Percentiles rank a stretch among this genome's conserved stretches.
These are phyloP conservation scores for Borostomias antarcticus DNA, from an alignment of 2,797 vertebrate genomes.

Conservation along the genomic window DNA sequence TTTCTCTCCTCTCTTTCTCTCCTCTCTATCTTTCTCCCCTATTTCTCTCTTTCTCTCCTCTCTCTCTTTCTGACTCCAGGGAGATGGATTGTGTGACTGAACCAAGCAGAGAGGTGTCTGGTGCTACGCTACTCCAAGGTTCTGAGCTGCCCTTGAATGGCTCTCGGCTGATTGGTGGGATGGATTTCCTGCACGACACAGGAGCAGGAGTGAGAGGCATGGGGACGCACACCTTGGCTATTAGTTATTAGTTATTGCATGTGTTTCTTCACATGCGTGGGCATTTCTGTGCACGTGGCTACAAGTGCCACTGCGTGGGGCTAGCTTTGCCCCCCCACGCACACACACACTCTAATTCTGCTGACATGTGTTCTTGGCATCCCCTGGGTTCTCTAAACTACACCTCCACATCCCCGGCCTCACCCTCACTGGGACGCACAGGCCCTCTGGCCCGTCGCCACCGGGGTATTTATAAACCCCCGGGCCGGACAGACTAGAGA, in stretches of 20 bases:
- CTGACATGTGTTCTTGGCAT: background rate
- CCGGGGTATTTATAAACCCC: conserved; percentile 48
- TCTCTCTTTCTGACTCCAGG: conserved; percentile 5
- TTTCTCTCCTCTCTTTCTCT: background rate
- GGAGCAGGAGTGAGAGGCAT: background rate
- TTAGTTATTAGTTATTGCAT: background rate
- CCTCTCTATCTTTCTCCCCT: too few species aligned
- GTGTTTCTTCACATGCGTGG: background rate
- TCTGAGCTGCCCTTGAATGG: background rate
- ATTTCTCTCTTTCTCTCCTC: too few species aligned
- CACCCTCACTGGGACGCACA: background rate
- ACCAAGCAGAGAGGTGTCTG: background rate
- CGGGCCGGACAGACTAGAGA: conserved; percentile 11
- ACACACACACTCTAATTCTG: conserved; percentile 16
- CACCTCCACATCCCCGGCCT: conserved; percentile 2
- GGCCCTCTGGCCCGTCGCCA: conserved; percentile 11
- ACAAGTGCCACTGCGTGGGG: too few species aligned
- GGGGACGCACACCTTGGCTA: too few species aligned
- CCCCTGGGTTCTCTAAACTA: conserved; percentile 9
- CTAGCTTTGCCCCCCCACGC: too few species aligned
- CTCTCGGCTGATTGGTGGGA: background rate
- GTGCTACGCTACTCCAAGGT: background rate
- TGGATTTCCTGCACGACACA: background rate
- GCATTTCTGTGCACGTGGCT: too few species aligned
- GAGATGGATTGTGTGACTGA: conserved; percentile 12